Evolutionary conservation across 1,140 invertebrate genomes (phyloP).

Genomic region (Sitophilus oryzae): DNA sequence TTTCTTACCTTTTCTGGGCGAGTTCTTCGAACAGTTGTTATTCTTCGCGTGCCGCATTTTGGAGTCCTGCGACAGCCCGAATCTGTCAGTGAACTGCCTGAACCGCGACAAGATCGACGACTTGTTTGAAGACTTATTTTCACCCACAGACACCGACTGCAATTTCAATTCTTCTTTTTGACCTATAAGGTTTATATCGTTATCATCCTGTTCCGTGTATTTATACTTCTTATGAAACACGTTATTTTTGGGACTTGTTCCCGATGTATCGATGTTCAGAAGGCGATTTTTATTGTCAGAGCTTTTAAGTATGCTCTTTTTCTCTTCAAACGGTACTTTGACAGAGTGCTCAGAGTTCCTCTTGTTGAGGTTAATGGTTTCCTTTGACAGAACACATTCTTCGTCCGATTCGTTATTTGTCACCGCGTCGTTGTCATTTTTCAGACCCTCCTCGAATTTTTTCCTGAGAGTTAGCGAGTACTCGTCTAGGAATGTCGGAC

Average conservation of each 20-base stretch:
- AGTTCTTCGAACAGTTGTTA: conserved; percentile 27
- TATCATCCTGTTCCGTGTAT: conserved; percentile 19
- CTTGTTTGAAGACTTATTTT: conserved; percentile 30
- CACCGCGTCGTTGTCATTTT: conserved; percentile 22
- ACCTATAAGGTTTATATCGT: conserved; percentile 30
- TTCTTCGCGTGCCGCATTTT: conserved; percentile 33
- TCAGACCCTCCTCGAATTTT: conserved; percentile 28
- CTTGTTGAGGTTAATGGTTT: conserved; percentile 42
- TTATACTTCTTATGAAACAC: conserved; percentile 15
- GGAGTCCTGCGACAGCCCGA: conserved; percentile 37
- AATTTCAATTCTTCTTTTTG: conserved; percentile 30
- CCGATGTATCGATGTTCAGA: neutral
- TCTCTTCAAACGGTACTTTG: conserved; percentile 37
- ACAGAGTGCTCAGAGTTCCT: conserved; percentile 40
- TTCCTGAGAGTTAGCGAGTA: conserved; percentile 38
- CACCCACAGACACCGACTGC: conserved; percentile 15
- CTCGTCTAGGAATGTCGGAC: conserved; percentile 40
- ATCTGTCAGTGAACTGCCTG: conserved; percentile 40
- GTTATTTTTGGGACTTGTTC: conserved; percentile 10
- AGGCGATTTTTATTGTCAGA: conserved; percentile 27
- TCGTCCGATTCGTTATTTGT: conserved; percentile 17
- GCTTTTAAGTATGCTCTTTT: conserved; percentile 38
- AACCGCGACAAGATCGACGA: conserved; percentile 37
- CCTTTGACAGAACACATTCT: conserved; percentile 39
- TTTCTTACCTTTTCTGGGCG: conserved; percentile 26